phyloP scores from a whole-genome alignment of 2,888 invertebrate species.

The Drosophila flavopinicola region DNA sequence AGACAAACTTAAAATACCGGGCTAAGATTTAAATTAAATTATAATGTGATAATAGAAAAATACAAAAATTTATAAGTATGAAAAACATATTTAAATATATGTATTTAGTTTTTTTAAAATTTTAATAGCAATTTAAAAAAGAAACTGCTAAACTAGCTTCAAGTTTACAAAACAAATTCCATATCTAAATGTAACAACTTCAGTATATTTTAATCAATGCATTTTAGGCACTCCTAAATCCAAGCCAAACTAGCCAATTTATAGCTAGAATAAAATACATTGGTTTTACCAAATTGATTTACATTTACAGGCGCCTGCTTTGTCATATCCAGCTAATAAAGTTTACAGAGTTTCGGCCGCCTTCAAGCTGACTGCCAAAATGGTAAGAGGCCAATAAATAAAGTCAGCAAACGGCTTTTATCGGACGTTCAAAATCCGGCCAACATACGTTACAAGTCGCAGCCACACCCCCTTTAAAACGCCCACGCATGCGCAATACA shows the following conservation, averaged over 20 bases:
- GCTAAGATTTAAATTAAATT: too few species aligned
- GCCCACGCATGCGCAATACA: conserved; percentile 47
- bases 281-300: conserved; percentile 40
- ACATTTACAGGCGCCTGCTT: conserved; percentile 39
- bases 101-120: background rate
- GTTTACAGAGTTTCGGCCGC: conserved; percentile 50
- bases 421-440: conserved; percentile 59
- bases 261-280: conserved; percentile 1
- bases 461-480: conserved; percentile 32
- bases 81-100: background rate
- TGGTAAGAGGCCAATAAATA: conserved; percentile 68
- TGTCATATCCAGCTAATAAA: conserved; percentile 47
- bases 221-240: background rate
- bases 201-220: too few species aligned
- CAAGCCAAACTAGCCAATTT: background rate
- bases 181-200: background rate
- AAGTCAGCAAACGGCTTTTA: conserved; percentile 62
- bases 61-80: background rate
- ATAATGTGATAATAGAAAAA: background rate
- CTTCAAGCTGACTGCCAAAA: conserved; percentile 55
- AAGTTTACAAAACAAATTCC: too few species aligned
- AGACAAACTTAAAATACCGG: background rate
- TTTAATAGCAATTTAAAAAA: background rate
- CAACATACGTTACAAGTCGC: conserved; percentile 25
- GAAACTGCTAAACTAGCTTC: too few species aligned